These are phyloP conservation scores for Myotis pilosus DNA, from an alignment of 2,797 vertebrate genomes.

Conservation along the genomic window DNA sequence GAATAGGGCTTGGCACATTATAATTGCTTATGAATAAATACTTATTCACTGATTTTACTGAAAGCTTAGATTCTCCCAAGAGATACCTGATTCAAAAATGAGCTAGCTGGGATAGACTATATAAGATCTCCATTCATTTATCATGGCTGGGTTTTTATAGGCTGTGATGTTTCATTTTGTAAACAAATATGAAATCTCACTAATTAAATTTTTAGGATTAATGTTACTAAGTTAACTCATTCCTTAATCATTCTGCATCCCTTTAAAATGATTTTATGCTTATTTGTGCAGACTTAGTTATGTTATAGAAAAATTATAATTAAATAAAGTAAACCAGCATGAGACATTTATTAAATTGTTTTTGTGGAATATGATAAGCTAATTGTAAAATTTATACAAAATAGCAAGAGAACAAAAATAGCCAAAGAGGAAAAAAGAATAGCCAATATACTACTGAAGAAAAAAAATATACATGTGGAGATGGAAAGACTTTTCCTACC, in stretches of 20 bases:
- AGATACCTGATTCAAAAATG: neutral
- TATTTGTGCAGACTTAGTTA: neutral
- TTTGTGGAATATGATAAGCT: neutral
- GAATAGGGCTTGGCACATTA: neutral
- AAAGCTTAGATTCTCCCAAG: neutral
- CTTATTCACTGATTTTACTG: neutral
- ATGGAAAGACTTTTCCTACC: neutral
- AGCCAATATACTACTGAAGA: neutral
- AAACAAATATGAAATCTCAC: slow-evolving; percentile 29
- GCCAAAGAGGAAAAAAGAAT: neutral
- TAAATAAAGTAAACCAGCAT: neutral
- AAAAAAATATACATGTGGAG: neutral
- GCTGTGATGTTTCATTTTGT: neutral
- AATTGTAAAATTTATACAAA: slow-evolving; percentile 28
- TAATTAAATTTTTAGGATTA: slow-evolving; percentile 24
- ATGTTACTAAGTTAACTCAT: neutral
- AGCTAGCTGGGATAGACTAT: neutral
- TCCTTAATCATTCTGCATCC: neutral
- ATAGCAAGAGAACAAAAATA: slow-evolving; percentile 10
- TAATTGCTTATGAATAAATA: slow-evolving; percentile 32
- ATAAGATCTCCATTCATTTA: neutral
- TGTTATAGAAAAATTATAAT: slow-evolving; percentile 16
- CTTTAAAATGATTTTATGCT: neutral
- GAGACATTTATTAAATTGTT: slow-evolving; percentile 13
- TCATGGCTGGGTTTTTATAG: slow-evolving; percentile 16